Evolutionary conservation across 1,140 invertebrate genomes (phyloP).

Genomic region (Megalopta genalis): DNA sequence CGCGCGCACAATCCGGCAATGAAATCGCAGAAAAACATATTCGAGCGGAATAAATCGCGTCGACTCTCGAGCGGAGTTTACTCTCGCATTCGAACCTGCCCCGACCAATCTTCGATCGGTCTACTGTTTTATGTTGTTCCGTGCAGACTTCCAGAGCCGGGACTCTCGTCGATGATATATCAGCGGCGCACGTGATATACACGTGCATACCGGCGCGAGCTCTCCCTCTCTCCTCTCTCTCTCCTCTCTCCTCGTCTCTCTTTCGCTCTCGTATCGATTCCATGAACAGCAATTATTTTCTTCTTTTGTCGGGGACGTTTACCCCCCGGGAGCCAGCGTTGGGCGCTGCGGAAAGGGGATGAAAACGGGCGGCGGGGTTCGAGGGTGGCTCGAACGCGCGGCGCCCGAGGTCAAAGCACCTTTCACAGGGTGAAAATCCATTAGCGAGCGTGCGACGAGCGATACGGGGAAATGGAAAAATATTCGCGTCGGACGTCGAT

Average conservation of each 20-base stretch:
- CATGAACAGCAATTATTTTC: slow-evolving; percentile 41
- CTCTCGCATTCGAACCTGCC: not conserved
- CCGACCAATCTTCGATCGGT: slow-evolving; percentile 15
- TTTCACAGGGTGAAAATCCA: slow-evolving; percentile 36
- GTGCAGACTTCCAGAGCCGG: not conserved
- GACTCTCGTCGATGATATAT: not conserved
- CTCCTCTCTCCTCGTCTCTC: too few species aligned
- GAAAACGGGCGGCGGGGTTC: not conserved
- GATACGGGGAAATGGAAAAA: slow-evolving; percentile 29
- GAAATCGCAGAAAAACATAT: too few species aligned
- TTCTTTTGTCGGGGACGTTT: slow-evolving; percentile 48
- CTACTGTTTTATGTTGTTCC: not conserved
- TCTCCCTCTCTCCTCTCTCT: too few species aligned
- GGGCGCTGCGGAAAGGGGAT: not conserved
- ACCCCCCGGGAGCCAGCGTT: not conserved
- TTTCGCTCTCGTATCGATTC: slow-evolving; percentile 29
- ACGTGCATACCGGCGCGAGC: slow-evolving; percentile 8
- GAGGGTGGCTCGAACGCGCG: too few species aligned
- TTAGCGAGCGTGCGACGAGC: slow-evolving; percentile 19
- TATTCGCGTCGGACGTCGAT: slow-evolving; percentile 9
- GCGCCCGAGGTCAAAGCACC: slow-evolving; percentile 42
- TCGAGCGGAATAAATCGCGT: not conserved
- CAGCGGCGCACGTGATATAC: slow-evolving; percentile 25
- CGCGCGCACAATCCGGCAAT: too few species aligned
- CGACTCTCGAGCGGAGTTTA: not conserved